Conservation (phyloP, 1,140 invertebrate species). For the Scaptomyza hsui region DNA sequence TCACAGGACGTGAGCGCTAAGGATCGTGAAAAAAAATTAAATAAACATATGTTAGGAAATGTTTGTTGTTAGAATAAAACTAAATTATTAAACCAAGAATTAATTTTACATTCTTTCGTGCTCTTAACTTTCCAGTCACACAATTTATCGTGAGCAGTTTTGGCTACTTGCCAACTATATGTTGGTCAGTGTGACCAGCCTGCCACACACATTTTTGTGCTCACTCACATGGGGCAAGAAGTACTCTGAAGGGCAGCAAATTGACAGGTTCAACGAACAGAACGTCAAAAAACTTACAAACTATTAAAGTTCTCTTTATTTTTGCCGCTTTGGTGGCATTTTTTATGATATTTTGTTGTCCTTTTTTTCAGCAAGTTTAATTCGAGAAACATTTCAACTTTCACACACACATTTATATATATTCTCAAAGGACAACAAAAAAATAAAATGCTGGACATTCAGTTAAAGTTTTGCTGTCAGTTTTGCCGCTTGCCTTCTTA, state of each 20-base stretch:
- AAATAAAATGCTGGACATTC: constrained; percentile 75
- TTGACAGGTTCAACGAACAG: constrained; percentile 64
- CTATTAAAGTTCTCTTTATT: constrained; percentile 67
- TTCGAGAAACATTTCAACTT: constrained; percentile 70
- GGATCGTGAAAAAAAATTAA: background rate
- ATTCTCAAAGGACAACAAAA: constrained; percentile 77
- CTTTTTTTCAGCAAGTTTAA: constrained; percentile 48
- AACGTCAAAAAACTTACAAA: constrained; percentile 65
- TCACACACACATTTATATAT: constrained; percentile 52
- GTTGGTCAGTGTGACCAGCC: constrained; percentile 13
- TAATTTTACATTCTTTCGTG: too few species aligned
- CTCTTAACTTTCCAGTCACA: too few species aligned
- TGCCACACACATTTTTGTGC: constrained; percentile 14
- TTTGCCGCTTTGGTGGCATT: constrained; percentile 31
- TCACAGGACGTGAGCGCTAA: constrained; percentile 6
- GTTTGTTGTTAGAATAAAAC: too few species aligned
- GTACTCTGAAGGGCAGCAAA: constrained; percentile 55
- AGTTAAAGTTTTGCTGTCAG: constrained; percentile 70
- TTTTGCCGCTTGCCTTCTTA: constrained; percentile 49
- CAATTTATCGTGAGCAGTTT: background rate
- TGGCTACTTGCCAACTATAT: background rate
- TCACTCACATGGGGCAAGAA: constrained; percentile 36
- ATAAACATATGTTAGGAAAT: too few species aligned
- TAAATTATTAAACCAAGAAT: too few species aligned
- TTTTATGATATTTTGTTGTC: constrained; percentile 54